Evolutionary conservation across 2,113 vertebrate genomes (phyloP), one percentile per base, ranked within the genome.

Genomic region (Ochotona princeps): DNA sequence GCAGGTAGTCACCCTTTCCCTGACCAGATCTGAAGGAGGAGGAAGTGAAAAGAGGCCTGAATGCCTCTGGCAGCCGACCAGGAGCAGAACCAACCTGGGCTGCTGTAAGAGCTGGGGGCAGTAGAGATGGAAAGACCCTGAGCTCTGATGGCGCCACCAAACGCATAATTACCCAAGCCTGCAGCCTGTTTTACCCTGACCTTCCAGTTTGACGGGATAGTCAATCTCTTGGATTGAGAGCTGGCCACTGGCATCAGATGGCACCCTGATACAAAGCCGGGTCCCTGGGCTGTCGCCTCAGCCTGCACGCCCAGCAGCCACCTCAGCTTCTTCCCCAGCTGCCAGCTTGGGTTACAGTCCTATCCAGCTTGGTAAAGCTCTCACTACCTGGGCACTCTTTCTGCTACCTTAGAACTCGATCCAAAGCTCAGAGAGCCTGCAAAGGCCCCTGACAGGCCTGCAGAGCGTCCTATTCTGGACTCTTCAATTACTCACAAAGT

Each of bases 201-300:
- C 65, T 96, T 93, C 35, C 90, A 85, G 80, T 70, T 88, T 20
- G 2, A 15, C 38, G 26, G 70, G 51, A 44, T 44, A 44, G 38
- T 44, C 38, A 44, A 44, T 44, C 38, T 44, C 30, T 69, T 79
- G 44, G 69, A 69, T 67, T 49, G 61, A 38, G 61, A 25, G 21
- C 38, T 81, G 73, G 61, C 3, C 75, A 61, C 65, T 75, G 90
- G 32, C 35, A 84, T 82, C 86, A 79, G 17, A 32, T 0, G 0
- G 65, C 25, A 32, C 15, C 13, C 32, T 47, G 32, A 70, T 54
- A 30, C 21, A 90, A n/a, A 89, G 44, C 61, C 66, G 28, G 66
- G 15, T 25, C 25, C 2, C 32, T 67, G 2, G 12, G 32, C 18
- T 63, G 35, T 90, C 23, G 13, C 10, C 28, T 83, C 69, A 70